Base-by-base conservation (phyloP, 1,140 invertebrate species). In the Neodiprion lecontei region DNA sequence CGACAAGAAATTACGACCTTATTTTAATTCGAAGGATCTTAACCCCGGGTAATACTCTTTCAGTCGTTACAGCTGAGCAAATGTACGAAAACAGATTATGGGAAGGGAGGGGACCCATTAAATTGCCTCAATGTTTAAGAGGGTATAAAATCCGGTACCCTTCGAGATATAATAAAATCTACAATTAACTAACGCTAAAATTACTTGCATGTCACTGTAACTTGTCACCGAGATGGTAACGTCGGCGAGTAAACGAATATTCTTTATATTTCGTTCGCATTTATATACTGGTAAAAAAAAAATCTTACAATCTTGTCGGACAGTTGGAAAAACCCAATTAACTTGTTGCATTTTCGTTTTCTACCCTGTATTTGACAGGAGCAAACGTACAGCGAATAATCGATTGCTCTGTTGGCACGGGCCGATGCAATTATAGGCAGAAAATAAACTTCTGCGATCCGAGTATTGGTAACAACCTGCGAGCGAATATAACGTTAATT, bases 41-140 rank as follows among this genome's bases (percentile, higher is more conserved):
- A 61, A 61, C n/a, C 53, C 53, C 53, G 53, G 53, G 53, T 61
- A 61, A 61, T 61, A 61, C 53, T 61, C 53, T 61, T 8, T 61
- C 53, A 61, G 53, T 61, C 53, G n/a, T 61, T 61, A 61, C n/a
- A 61, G 53, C n/a, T 61, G 9, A 61, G n/a, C 53, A 61, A 61
- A 61, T 61, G 53, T 61, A 61, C 53, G 53, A 61, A 61, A 61
- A 61, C 53, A 61, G 53, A 61, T 61, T 61, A 61, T 14, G 9
- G 28, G 28, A 40, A 40, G 28, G 28, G 28, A 12, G 53, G 53
- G 53, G 4, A 8, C 53, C 53, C 9, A 14, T 4, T 12, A 14
- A 61, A 61, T 61, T 61, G 53, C 53, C 53, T 9, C n/a, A 61
- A 61, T 61, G 53, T 61, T 61, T 61, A 61, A 61, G 53, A 40